Base-by-base conservation (phyloP, 2,797 vertebrate genomes). In the Siniperca undulata region DNA sequence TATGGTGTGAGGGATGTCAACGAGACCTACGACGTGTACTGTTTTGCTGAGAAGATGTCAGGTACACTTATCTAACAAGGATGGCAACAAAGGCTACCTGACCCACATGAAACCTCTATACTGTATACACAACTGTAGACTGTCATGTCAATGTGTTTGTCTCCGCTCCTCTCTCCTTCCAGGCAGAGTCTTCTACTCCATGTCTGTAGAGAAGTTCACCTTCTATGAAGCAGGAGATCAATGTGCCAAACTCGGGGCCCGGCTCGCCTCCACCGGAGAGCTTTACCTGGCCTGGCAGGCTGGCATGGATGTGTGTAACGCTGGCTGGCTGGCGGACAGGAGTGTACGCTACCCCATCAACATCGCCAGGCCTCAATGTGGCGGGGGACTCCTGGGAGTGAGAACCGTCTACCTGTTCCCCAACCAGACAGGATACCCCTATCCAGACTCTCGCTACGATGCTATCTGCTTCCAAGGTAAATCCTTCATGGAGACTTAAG, bases 11-110 rank as follows among this genome's bases (percentile, higher is more conserved):
- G 98, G 22, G 98, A 99, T 13, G 94, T 95, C 86, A 97, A 98
- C 4, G 98, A 99, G 94, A 99, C 98, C 24, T 99, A 99, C 0
- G 99, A 99, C 2, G 98, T 99, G 70, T 99, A 99, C 94, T 99
- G 99, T 85, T 99, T 98, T 59, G 97, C 97, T n/a, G 96, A 99
- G 86, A 97, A 98, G 89, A 97, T 99, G 95, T 91, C 97, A 95
- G 99, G 98, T 99, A 95, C 12, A 24, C 11, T 73, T 12, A 44
- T 59, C 19, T 7, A 20, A 77, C n/a, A 72, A 44, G 9, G 12
- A n/a, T 2, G 46, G 19, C 16, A n/a, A 34, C 27, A 42, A 53
- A 59, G 40, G 5, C 22, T 19, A 27, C 40, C 50, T 34, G 20
- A 75, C n/a, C 48, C 14, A 55, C 6, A 48, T 42, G 13, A 83